Conservation (phyloP, 2,113 vertebrate species). For the Xiphophorus maculatus region DNA sequence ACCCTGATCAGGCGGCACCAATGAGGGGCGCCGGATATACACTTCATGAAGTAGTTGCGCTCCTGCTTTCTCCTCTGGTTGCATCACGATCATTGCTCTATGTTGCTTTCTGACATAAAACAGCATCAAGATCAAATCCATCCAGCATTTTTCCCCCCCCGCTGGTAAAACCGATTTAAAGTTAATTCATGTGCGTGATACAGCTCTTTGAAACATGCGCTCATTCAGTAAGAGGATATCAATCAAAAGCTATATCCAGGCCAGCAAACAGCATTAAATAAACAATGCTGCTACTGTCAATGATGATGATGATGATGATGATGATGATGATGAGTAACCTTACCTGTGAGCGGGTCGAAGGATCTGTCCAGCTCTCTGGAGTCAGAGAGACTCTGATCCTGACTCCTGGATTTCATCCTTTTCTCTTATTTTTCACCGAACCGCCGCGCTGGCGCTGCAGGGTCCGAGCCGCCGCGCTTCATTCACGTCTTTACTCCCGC, state of each 20-base stretch:
- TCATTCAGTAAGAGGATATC: background rate
- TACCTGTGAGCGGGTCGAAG: slow-evolving; percentile 90
- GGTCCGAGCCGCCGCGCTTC: slow-evolving; percentile 11
- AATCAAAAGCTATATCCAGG: background rate
- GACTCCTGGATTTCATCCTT: slow-evolving; percentile 86
- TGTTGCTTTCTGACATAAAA: background rate
- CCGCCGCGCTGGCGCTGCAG: slow-evolving; percentile 19
- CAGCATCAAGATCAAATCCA: background rate
- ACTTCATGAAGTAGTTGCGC: too few species aligned
- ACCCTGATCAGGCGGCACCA: too few species aligned
- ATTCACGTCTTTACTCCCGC: slow-evolving; percentile 2
- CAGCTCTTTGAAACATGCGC: background rate
- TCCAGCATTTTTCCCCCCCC: too few species aligned
- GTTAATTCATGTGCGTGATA: background rate
- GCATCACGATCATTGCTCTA: background rate
- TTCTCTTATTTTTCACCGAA: slow-evolving; percentile 6
- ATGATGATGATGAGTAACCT: slow-evolving; percentile 26
- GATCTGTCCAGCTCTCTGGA: slow-evolving; percentile 91
- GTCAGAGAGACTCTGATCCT: slow-evolving; percentile 89
- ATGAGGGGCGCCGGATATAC: too few species aligned
- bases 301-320: background rate
- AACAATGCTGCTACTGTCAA: too few species aligned
- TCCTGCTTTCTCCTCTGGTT: background rate
- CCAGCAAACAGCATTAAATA: background rate
- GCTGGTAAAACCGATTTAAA: too few species aligned